A percentile compares a stretch with the other conserved stretches of the same genome.
Conservation (phyloP, 2,797 vertebrate species). For the Girardinus metallicus region DNA sequence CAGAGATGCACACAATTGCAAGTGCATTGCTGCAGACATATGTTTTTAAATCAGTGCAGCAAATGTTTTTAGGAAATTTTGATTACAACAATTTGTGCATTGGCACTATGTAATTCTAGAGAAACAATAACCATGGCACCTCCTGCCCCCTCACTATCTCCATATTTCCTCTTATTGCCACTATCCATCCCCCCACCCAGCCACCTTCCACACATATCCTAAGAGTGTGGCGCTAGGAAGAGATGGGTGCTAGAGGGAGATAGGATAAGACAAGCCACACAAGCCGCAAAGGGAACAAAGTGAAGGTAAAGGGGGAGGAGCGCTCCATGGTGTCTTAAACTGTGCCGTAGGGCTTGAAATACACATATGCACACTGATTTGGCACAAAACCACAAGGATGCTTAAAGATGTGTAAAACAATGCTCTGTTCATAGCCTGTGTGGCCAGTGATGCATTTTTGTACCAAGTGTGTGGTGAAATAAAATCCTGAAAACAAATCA, state of each 20-base stretch:
- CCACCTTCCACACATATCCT: slow-evolving; percentile 46
- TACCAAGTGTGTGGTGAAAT: slow-evolving; percentile 23
- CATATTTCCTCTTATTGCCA: neutral
- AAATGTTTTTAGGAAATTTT: slow-evolving; percentile 41
- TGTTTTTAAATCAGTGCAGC: slow-evolving; percentile 34
- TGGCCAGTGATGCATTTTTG: slow-evolving; percentile 7
- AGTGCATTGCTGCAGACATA: slow-evolving; percentile 19
- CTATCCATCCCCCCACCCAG: slow-evolving; percentile 7
- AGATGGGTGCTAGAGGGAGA: slow-evolving; percentile 67
- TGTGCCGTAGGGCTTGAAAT: slow-evolving; percentile 69
- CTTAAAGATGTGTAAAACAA: slow-evolving; percentile 46
- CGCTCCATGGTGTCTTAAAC: slow-evolving; percentile 73
- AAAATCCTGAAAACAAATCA: slow-evolving; percentile 49
- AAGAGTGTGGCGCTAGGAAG: slow-evolving; percentile 39
- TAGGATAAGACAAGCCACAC: slow-evolving; percentile 82
- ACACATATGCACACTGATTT: slow-evolving; percentile 55
- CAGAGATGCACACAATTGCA: slow-evolving; percentile 20
- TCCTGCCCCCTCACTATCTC: slow-evolving; percentile 8
- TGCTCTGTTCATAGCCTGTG: slow-evolving; percentile 12
- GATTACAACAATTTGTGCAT: slow-evolving; percentile 38
- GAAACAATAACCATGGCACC: slow-evolving; percentile 1
- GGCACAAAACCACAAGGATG: slow-evolving; percentile 58
- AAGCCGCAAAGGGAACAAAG: slow-evolving; percentile 72
- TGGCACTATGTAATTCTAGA: neutral
- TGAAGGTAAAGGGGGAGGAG: slow-evolving; percentile 55